phyloP scores from a whole-genome alignment of 2,113 vertebrate species.

The Noctilio leporinus region DNA sequence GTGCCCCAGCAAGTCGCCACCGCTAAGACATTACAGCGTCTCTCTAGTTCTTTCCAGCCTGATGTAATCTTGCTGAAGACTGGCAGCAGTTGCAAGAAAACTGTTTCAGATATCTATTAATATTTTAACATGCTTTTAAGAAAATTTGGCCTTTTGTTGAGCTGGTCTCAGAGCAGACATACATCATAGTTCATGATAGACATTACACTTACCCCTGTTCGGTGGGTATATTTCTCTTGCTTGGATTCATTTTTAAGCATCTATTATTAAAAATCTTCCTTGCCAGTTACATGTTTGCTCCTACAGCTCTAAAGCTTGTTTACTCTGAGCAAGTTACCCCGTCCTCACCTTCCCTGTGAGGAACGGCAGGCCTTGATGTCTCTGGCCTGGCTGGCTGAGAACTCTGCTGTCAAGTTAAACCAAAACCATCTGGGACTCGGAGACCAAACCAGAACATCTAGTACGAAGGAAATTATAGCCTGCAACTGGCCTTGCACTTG shows the following conservation, averaged over 20 bases:
- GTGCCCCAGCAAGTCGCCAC: conserved; percentile 26
- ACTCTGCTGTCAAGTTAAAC: not conserved
- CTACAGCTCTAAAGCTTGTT: conserved; percentile 32
- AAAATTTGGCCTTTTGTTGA: conserved; percentile 82
- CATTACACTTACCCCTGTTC: conserved; percentile 63
- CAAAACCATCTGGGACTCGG: not conserved
- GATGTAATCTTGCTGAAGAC: conserved; percentile 78
- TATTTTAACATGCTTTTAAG: conserved; percentile 91
- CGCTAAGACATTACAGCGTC: not conserved
- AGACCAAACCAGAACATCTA: not conserved
- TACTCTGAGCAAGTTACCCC: not conserved
- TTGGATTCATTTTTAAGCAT: conserved; percentile 72
- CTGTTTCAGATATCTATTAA: conserved; percentile 85
- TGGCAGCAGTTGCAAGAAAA: conserved; percentile 75
- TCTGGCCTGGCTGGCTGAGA: not conserved
- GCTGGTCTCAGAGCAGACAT: conserved; percentile 78
- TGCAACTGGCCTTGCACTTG: not conserved
- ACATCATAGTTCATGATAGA: conserved; percentile 77
- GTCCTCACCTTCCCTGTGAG: accelerated
- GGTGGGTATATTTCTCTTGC: conserved; percentile 68
- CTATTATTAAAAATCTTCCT: conserved; percentile 70
- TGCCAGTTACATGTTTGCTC: conserved; percentile 66
- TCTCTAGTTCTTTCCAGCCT: conserved; percentile 52
- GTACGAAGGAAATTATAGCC: not conserved
- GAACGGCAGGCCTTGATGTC: not conserved